These are phyloP conservation scores for Apodemia duryi DNA, from an alignment of 2,888 invertebrate species.

Conservation along the genomic window DNA sequence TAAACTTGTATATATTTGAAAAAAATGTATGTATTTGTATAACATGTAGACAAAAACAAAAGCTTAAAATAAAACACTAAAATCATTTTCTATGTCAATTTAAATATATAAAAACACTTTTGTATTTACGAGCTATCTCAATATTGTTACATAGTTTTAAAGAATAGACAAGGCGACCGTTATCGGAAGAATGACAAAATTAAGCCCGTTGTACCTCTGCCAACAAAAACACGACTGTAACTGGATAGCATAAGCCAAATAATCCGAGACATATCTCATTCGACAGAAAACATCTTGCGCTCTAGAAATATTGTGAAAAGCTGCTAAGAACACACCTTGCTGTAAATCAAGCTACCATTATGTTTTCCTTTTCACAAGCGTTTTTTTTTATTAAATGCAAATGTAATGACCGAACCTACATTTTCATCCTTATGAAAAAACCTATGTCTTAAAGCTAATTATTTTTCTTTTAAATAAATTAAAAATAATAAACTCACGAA, in stretches of 20 bases:
- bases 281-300: slow-evolving; percentile 73
- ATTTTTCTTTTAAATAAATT: too few relatives aligned
- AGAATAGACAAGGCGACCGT: slow-evolving; percentile 1
- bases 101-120: neutral
- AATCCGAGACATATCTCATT: slow-evolving; percentile 59
- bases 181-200: slow-evolving; percentile 31
- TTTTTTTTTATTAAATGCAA: too few relatives aligned
- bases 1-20: neutral
- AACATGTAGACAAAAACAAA: neutral
- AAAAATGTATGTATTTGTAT: too few relatives aligned
- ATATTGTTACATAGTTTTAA: slow-evolving; percentile 17
- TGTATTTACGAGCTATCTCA: slow-evolving; percentile 10
- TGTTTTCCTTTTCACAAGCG: slow-evolving; percentile 37
- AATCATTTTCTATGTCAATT: neutral
- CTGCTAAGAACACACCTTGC: slow-evolving; percentile 44
- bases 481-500: too few relatives aligned
- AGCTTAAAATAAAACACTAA: neutral
- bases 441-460: too few relatives aligned
- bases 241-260: slow-evolving; percentile 46
- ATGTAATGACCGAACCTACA: too few relatives aligned
- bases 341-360: slow-evolving; percentile 67
- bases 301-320: slow-evolving; percentile 68
- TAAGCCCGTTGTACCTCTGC: slow-evolving; percentile 39
- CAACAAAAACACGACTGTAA: slow-evolving; percentile 61
- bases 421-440: too few relatives aligned